Evolutionary conservation across 2,888 invertebrate genomes (phyloP).

Genomic region (Glyphotaelius pellucidus): DNA sequence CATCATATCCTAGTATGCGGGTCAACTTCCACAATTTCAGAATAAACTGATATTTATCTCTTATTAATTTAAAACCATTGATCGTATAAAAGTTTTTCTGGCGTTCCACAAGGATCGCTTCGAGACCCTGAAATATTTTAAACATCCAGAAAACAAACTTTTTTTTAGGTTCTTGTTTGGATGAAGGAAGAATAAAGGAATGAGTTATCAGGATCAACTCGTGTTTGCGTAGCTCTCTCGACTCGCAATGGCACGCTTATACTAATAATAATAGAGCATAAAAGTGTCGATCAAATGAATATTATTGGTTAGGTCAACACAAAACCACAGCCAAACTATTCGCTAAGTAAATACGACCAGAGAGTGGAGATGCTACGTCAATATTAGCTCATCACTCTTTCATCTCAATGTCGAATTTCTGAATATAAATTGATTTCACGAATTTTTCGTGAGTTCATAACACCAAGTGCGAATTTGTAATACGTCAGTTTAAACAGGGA

Average conservation of each 20-base stretch:
- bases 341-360: neutral
- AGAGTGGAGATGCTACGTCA: neutral
- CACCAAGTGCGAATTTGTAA: neutral
- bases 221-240: neutral
- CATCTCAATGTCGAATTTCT: neutral
- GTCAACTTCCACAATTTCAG: neutral
- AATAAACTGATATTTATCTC: neutral
- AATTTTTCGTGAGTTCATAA: conserved; percentile 4
- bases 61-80: neutral
- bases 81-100: neutral
- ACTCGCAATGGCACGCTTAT: neutral
- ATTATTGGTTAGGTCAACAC: neutral
- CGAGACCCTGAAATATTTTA: neutral
- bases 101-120: neutral
- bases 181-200: neutral
- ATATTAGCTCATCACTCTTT: neutral
- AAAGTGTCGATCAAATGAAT: neutral
- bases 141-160: neutral
- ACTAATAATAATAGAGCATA: neutral
- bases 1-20: neutral
- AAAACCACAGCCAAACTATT: neutral
- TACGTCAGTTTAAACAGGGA: neutral
- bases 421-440: neutral
- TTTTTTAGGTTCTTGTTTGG: neutral
- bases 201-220: neutral